phyloP scores from a whole-genome alignment of 2,113 vertebrate species.

The Varanus salvator region DNA sequence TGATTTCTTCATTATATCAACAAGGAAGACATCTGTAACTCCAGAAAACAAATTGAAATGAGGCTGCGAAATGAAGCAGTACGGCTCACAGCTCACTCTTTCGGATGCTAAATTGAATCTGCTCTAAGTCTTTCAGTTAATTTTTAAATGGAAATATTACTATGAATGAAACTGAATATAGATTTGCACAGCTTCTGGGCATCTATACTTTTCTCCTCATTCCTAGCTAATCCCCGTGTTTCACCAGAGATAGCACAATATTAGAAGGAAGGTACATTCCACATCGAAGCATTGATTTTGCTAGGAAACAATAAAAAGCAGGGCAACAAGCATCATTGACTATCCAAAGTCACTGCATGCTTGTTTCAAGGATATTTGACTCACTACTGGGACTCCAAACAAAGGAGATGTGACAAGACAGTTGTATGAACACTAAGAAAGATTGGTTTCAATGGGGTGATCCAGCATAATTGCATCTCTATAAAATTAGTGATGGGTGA shows the following conservation, averaged over 20 bases:
- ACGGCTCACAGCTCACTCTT: not conserved
- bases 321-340: slow-evolving; percentile 39
- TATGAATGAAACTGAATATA: not conserved
- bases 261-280: slow-evolving; percentile 44
- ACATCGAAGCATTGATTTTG: slow-evolving; percentile 60
- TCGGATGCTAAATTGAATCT: not conserved
- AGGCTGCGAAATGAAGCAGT: not conserved
- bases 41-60: not conserved
- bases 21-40: not conserved
- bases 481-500: slow-evolving; percentile 26
- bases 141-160: not conserved
- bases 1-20: not conserved
- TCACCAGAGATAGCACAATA: accelerated
- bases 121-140: not conserved
- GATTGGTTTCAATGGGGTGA: slow-evolving; percentile 27
- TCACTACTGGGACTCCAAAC: slow-evolving; percentile 37
- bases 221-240: slow-evolving; percentile 27
- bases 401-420: slow-evolving; percentile 19
- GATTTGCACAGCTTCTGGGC: slow-evolving; percentile 13
- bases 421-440: slow-evolving; percentile 1
- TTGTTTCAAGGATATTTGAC: slow-evolving; percentile 51
- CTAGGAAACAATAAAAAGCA: slow-evolving; percentile 53
- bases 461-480: slow-evolving; percentile 1
- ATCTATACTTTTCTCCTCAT: slow-evolving; percentile 5
- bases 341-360: slow-evolving; percentile 36